These are phyloP conservation scores for Palythoa grandiflora DNA, from an alignment of 92 coral and sea anemone species.

Conservation along the genomic window DNA sequence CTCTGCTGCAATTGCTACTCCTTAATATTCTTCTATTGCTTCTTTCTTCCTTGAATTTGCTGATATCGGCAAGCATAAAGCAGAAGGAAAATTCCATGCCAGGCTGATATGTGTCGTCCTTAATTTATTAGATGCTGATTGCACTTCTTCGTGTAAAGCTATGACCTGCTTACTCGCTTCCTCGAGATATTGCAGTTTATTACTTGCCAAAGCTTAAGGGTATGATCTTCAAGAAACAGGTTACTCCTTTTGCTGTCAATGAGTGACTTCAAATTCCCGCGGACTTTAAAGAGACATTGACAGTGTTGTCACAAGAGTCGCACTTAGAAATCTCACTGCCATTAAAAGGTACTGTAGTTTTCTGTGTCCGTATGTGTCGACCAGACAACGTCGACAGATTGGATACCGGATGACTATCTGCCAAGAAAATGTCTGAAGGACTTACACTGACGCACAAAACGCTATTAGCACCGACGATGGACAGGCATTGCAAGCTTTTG, in stretches of 20 bases:
- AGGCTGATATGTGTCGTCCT: constrained; percentile 5
- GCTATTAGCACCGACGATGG: no score
- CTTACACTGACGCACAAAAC: no score
- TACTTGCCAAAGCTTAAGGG: constrained; percentile 35
- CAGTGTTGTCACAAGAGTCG: constrained; percentile 44
- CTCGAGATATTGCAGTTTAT: constrained; percentile 29
- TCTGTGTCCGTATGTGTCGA: no score
- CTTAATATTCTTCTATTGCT: constrained; percentile 3
- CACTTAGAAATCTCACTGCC: constrained; percentile 36
- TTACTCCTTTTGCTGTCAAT: constrained; percentile 43
- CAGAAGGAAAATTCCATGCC: constrained; percentile 9
- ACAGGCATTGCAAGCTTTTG: no score
- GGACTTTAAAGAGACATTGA: constrained; percentile 29
- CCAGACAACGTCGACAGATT: no score
- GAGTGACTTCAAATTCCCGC: constrained; percentile 24
- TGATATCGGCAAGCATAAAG: constrained; percentile 15
- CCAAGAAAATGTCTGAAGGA: no score
- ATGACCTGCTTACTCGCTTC: constrained; percentile 10
- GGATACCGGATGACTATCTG: no score
- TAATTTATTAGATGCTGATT: constrained; percentile 8
- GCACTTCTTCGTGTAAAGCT: background rate
- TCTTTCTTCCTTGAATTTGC: background rate
- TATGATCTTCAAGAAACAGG: constrained; percentile 28
- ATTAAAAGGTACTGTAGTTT: background rate
- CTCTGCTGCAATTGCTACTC: background rate